Conservation (phyloP, 2,888 invertebrate genomes). For the Xylophagus ater region DNA sequence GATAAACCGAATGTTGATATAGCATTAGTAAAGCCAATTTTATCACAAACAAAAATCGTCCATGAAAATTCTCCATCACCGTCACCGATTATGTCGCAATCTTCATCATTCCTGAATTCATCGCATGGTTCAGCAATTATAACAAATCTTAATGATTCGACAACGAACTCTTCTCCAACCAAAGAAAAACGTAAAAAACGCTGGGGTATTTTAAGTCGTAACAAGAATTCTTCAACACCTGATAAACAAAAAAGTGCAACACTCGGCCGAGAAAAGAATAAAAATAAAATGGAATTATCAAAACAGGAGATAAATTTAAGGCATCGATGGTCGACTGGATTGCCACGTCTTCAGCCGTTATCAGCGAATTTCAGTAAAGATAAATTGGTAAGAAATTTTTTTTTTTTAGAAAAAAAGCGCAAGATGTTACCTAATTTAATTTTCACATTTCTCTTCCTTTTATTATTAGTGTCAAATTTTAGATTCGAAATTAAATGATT, state of each 20-base stretch:
- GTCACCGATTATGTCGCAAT: conserved; percentile 32
- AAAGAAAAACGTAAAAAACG: conserved; percentile 53
- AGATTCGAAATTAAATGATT: conserved; percentile 57
- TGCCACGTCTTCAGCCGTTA: conserved; percentile 57
- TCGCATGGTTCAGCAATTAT: conserved; percentile 24
- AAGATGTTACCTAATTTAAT: conserved; percentile 1
- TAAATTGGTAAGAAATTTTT: conserved; percentile 58
- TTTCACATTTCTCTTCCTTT: conserved; percentile 11
- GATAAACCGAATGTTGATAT: too few relatives aligned
- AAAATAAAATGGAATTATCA: conserved; percentile 31
- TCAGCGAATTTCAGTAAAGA: conserved; percentile 70
- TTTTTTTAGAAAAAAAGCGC: too few relatives aligned
- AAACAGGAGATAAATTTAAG: conserved; percentile 43
- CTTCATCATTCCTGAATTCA: conserved; percentile 30
- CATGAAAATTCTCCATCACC: conserved; percentile 33
- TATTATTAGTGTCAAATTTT: conserved; percentile 49
- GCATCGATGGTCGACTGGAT: conserved; percentile 61
- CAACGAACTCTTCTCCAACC: conserved; percentile 28
- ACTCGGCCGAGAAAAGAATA: conserved; percentile 51
- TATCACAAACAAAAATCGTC: too few relatives aligned
- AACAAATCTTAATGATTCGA: conserved; percentile 27
- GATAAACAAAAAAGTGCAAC: conserved; percentile 53
- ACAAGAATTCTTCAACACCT: conserved; percentile 42
- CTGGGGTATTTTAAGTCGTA: conserved; percentile 59
- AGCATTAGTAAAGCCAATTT: too few relatives aligned